Percentiles rank a stretch among this genome's conserved stretches.
Evolutionary conservation across 2,888 invertebrate species (phyloP).

Genomic region (Hypolimnas misippus): DNA sequence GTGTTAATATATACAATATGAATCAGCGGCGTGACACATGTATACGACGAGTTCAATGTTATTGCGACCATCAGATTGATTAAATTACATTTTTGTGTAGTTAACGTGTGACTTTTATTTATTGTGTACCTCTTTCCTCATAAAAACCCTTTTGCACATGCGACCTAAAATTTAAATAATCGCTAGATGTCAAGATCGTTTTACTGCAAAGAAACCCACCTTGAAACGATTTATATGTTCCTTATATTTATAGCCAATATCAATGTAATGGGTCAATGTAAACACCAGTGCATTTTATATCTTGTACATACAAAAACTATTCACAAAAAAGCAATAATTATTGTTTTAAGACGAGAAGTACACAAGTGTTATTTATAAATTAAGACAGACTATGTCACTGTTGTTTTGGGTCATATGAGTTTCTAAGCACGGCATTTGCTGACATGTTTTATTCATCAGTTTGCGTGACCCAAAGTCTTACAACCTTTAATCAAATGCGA

Average conservation of each 20-base stretch:
- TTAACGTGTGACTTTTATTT: slow-evolving; percentile 62
- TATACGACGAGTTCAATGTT: slow-evolving; percentile 82
- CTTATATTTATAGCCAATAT: not conserved
- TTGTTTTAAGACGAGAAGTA: no score
- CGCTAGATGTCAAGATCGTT: slow-evolving; percentile 6
- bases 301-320: no score
- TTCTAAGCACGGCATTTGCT: no score
- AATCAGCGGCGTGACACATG: slow-evolving; percentile 72
- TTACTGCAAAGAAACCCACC: slow-evolving; percentile 4
- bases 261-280: slow-evolving; percentile 6
- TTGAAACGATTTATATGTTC: not conserved
- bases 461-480: not conserved
- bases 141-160: not conserved
- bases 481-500: not conserved
- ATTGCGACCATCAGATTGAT: slow-evolving; percentile 80
- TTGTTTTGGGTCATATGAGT: no score
- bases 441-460: slow-evolving; percentile 3
- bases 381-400: no score
- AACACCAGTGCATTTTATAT: not conserved
- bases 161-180: no score
- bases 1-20: slow-evolving; percentile 24
- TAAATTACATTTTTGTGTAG: slow-evolving; percentile 84
- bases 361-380: no score
- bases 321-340: no score
- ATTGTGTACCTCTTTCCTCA: slow-evolving; percentile 12